Evolutionary conservation across 2,113 vertebrate genomes (phyloP).

Genomic region (Tetraodon nigroviridis): DNA sequence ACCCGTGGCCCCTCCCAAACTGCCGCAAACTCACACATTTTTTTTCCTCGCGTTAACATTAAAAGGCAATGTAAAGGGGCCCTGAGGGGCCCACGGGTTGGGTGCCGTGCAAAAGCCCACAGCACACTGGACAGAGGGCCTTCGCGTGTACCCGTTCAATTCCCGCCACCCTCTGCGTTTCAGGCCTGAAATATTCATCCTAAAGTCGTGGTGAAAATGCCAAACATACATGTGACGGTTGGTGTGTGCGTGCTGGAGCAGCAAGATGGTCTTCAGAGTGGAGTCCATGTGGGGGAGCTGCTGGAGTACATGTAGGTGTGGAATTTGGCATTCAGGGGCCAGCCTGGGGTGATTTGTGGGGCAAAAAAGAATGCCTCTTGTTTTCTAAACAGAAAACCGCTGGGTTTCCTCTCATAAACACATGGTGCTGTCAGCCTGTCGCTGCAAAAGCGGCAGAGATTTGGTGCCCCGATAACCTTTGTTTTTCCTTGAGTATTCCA

Average conservation of each 20-base stretch:
- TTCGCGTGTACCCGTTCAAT: slow-evolving; percentile 31
- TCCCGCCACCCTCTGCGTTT: slow-evolving; percentile 43
- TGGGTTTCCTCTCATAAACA: slow-evolving; percentile 31
- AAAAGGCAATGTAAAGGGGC: slow-evolving; percentile 49
- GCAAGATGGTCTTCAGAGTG: slow-evolving; percentile 24
- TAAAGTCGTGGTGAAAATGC: slow-evolving; percentile 53
- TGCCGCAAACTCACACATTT: slow-evolving; percentile 34
- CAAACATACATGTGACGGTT: slow-evolving; percentile 50
- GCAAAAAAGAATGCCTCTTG: slow-evolving; percentile 37
- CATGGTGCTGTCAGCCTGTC: neutral
- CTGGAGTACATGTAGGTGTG: slow-evolving; percentile 14
- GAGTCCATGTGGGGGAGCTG: slow-evolving; percentile 18
- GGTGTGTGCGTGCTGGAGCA: slow-evolving; percentile 24
- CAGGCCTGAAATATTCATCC: slow-evolving; percentile 64
- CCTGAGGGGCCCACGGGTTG: slow-evolving; percentile 27
- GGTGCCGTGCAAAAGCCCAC: slow-evolving; percentile 23
- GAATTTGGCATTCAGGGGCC: slow-evolving; percentile 34
- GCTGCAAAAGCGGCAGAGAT: slow-evolving; percentile 23
- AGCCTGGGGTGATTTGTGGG: slow-evolving; percentile 26
- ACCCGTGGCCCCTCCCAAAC: slow-evolving; percentile 8
- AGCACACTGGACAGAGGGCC: slow-evolving; percentile 36
- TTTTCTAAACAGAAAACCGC: slow-evolving; percentile 53
- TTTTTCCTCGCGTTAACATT: slow-evolving; percentile 33
- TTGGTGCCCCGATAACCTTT: slow-evolving; percentile 33
- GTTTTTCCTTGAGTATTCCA: neutral